phyloP scores from a whole-genome alignment of 2,797 vertebrate genomes.

The Malurus splendens region DNA sequence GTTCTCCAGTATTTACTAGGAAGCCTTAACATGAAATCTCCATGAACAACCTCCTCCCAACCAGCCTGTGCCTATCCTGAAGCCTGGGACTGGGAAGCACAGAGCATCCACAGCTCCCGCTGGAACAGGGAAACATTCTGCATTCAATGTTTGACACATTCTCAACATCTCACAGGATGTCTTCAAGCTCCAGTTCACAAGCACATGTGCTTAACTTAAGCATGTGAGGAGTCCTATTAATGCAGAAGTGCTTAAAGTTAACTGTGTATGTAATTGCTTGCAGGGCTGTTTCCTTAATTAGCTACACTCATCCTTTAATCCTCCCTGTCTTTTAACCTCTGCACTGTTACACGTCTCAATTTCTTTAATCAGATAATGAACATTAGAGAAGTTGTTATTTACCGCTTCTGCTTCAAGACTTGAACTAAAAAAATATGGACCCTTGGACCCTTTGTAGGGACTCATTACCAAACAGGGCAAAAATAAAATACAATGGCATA shows the following conservation, averaged over 20 bases:
- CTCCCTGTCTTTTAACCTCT: constrained; percentile 44
- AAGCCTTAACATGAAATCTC: not conserved
- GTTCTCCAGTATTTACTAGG: not conserved
- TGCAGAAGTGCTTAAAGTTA: constrained; percentile 37
- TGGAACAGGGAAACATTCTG: not conserved
- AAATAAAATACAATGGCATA: not conserved
- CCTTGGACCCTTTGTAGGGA: rapidly evolving
- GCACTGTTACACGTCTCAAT: constrained; percentile 19
- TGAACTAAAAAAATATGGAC: not conserved
- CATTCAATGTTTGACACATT: not conserved
- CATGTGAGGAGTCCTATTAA: constrained; percentile 5
- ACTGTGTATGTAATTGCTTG: constrained; percentile 45
- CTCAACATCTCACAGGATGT: not conserved
- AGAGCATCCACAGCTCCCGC: not conserved
- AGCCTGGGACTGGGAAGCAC: not conserved
- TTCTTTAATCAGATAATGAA: constrained; percentile 48
- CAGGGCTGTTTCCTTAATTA: constrained; percentile 43
- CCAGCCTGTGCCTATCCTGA: not conserved
- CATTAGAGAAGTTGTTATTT: constrained; percentile 20
- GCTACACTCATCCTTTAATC: constrained; percentile 48
- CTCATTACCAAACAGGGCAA: not conserved
- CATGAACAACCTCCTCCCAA: not conserved
- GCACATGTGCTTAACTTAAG: constrained; percentile 25
- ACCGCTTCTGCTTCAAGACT: not conserved
- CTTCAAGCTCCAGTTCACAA: constrained; percentile 21